These are phyloP conservation scores for Hypsopygia costalis DNA, from an alignment of 2,888 invertebrate species.

Conservation along the genomic window DNA sequence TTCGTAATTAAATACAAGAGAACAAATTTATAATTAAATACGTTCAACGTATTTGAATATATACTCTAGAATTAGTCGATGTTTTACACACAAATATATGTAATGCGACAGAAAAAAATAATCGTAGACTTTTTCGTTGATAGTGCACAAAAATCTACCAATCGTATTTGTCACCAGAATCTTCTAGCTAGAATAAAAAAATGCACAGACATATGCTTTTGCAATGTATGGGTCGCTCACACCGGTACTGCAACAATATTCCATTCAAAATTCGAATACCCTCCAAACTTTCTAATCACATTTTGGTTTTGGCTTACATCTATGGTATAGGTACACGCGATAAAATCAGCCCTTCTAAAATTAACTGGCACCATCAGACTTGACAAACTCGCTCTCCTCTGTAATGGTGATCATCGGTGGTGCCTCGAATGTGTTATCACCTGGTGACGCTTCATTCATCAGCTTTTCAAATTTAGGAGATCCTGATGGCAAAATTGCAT, in stretches of 20 bases:
- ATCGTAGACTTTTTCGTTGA: no score
- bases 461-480: slow-evolving; percentile 82
- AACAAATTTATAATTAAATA: no score
- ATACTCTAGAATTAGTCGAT: no score
- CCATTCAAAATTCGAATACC: slow-evolving; percentile 10
- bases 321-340: slow-evolving; percentile 37
- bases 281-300: slow-evolving; percentile 19
- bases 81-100: no score
- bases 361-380: slow-evolving; percentile 67
- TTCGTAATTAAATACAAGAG: no score
- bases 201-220: no score
- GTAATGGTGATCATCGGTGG: slow-evolving; percentile 75
- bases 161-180: no score
- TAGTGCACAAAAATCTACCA: no score
- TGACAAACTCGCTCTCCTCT: slow-evolving; percentile 66
- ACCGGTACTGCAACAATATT: slow-evolving; percentile 12
- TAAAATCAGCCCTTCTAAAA: slow-evolving; percentile 33
- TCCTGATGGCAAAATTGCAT: slow-evolving; percentile 68
- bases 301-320: slow-evolving; percentile 17
- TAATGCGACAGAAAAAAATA: no score
- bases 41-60: no score
- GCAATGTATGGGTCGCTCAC: slow-evolving; percentile 4
- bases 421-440: slow-evolving; percentile 46
- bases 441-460: slow-evolving; percentile 73
- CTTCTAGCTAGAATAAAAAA: no score